Percentiles rank a stretch among this genome's conserved stretches.
phyloP scores from a whole-genome alignment of 2,113 vertebrate species.

The Mesocricetus auratus region DNA sequence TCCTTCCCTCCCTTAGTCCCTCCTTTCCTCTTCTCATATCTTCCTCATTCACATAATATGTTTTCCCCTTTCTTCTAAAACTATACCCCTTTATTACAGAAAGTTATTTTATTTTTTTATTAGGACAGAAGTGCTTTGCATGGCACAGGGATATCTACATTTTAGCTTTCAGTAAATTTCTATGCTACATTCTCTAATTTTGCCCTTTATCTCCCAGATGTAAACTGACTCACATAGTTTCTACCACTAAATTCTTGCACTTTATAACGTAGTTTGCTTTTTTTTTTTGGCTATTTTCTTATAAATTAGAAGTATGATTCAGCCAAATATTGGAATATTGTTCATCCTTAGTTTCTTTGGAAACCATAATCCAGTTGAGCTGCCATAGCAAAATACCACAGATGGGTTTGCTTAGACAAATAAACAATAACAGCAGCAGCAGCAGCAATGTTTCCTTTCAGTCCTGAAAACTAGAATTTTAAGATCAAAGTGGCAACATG shows the following conservation, averaged over 20 bases:
- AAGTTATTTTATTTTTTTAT: neutral
- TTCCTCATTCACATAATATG: too few species aligned
- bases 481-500: neutral
- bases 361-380: neutral
- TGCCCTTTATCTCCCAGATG: neutral
- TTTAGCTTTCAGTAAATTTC: neutral
- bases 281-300: neutral
- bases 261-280: neutral
- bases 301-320: constrained; percentile 40
- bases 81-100: neutral
- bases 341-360: neutral
- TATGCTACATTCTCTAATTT: neutral
- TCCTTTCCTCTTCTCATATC: neutral
- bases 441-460: neutral
- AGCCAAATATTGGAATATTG: neutral
- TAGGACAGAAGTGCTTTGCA: neutral
- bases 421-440: neutral
- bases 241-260: neutral
- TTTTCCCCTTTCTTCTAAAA: neutral
- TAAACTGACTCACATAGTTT: neutral
- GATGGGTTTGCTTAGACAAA: neutral
- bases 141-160: neutral
- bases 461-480: neutral
- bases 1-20: neutral
- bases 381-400: neutral